Percentiles rank a stretch among this genome's conserved stretches.
Evolutionary conservation across 2,888 invertebrate species (phyloP).

Genomic region (Drosophila hamatofila): DNA sequence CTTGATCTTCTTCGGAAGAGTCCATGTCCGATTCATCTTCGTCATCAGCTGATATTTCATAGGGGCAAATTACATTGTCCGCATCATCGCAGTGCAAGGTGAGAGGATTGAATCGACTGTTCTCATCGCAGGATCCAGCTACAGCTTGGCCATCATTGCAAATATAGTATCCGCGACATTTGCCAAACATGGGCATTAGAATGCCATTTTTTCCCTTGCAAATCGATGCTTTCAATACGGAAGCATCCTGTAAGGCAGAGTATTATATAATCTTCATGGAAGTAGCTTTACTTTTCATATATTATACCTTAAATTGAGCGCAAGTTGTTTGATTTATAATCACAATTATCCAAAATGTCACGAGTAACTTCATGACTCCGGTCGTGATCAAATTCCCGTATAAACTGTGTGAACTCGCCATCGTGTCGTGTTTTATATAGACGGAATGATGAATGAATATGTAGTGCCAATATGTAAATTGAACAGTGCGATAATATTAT

Average conservation of each 20-base stretch:
- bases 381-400: constrained; percentile 24
- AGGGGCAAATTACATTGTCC: constrained; percentile 49
- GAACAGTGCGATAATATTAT: constrained; percentile 46
- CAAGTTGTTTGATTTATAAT: constrained; percentile 15
- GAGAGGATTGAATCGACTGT: constrained; percentile 67
- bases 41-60: constrained; percentile 33
- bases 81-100: constrained; percentile 61
- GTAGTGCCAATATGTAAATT: constrained; percentile 57
- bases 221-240: constrained; percentile 50
- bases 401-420: constrained; percentile 44
- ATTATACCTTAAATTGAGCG: constrained; percentile 54
- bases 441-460: constrained; percentile 44
- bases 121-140: constrained; percentile 65
- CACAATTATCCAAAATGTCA: constrained; percentile 34
- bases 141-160: constrained; percentile 71
- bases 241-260: constrained; percentile 39
- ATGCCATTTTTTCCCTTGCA: constrained; percentile 68
- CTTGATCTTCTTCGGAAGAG: constrained; percentile 10
- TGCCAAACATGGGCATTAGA: constrained; percentile 71
- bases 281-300: neutral
- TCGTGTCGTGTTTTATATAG: constrained; percentile 48
- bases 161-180: constrained; percentile 72
- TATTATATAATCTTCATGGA: neutral
- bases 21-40: constrained; percentile 26
- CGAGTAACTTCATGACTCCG: constrained; percentile 39